Conservation (phyloP, 2,888 invertebrate species). For the Microplitis manilae region DNA sequence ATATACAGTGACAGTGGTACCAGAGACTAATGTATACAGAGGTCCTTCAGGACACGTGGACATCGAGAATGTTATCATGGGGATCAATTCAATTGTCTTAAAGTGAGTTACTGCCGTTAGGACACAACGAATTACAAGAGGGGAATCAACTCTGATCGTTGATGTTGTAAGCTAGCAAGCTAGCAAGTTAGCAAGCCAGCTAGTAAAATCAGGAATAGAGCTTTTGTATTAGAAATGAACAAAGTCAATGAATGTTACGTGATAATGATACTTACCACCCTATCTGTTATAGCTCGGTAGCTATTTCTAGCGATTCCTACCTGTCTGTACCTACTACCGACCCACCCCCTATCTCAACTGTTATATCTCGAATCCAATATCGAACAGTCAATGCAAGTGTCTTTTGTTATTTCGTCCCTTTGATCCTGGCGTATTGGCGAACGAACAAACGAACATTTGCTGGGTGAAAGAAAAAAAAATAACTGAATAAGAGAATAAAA, state of each 20-base stretch:
- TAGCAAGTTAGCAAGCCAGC: neutral
- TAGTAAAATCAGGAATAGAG: slow-evolving; percentile 18
- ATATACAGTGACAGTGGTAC: neutral
- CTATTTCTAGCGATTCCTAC: neutral
- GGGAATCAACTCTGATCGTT: slow-evolving; percentile 7
- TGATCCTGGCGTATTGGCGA: slow-evolving; percentile 49
- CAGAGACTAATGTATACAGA: slow-evolving; percentile 18
- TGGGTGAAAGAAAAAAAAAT: slow-evolving; percentile 42
- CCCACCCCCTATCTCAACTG: neutral
- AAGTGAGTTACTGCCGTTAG: slow-evolving; percentile 35
- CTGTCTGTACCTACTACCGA: slow-evolving; percentile 1
- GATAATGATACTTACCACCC: slow-evolving; percentile 27
- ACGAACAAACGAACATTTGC: slow-evolving; percentile 24
- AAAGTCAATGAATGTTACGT: slow-evolving; percentile 21
- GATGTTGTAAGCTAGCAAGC: neutral
- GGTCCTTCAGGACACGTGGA: slow-evolving; percentile 31
- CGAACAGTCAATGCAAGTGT: slow-evolving; percentile 34
- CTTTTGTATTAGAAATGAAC: slow-evolving; percentile 21
- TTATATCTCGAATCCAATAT: slow-evolving; percentile 46
- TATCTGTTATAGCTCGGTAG: neutral
- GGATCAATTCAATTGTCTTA: slow-evolving; percentile 29
- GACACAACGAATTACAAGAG: slow-evolving; percentile 6
- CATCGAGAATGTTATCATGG: slow-evolving; percentile 25
- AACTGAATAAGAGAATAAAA: slow-evolving; percentile 11
- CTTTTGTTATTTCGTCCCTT: slow-evolving; percentile 60